Evolutionary conservation across 2,113 vertebrate genomes (phyloP), one percentile per base, ranked within the genome.

Genomic region (Brienomyrus brachyistius): DNA sequence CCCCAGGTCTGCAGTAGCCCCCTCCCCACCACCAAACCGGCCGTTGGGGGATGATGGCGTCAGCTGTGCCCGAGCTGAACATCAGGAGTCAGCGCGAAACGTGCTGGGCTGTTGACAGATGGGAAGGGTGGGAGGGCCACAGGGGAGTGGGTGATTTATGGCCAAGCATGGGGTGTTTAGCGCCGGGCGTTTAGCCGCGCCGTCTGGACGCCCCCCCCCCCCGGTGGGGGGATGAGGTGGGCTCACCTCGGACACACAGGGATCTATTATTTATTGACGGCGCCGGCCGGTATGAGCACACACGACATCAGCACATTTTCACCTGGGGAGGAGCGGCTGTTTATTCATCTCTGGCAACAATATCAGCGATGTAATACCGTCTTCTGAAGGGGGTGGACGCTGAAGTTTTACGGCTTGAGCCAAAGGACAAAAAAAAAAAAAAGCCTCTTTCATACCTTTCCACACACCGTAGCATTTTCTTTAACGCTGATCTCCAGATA

Each of bases 41-140:
- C 10, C 31, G 2, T 77, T 43, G 1, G 31, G 35, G 74, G 89
- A 82, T 70, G 54, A 40, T 3, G 66, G 89, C 2, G 31, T 84
- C 27, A 77, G 27, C 88, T 45, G 88, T 91, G 89, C 88, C 91
- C 89, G 91, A 93, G 92, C 91, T 91, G 92, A 93, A 91, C 92
- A 91, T 91, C 94, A 92, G 92, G 91, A 90, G 93, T 91, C 92
- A 93, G 94, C 93, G 92, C 91, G 91, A 86, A 92, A 90, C 86
- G 88, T 91, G 92, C 94, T 94, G 94, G 93, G 91, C 19, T 93
- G 90, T 92, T 96, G 95, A 95, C 94, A 95, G 94, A 95, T 95
- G 94, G 94, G 92, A 93, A 90, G 90, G 93, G 94, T 91, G 92
- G 50, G 89, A 90, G 91, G 93, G 89, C 94, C 87, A 91, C 91